These are phyloP conservation scores for Osmoderma eremita DNA, from an alignment of 2,888 invertebrate genomes.

Conservation along the genomic window DNA sequence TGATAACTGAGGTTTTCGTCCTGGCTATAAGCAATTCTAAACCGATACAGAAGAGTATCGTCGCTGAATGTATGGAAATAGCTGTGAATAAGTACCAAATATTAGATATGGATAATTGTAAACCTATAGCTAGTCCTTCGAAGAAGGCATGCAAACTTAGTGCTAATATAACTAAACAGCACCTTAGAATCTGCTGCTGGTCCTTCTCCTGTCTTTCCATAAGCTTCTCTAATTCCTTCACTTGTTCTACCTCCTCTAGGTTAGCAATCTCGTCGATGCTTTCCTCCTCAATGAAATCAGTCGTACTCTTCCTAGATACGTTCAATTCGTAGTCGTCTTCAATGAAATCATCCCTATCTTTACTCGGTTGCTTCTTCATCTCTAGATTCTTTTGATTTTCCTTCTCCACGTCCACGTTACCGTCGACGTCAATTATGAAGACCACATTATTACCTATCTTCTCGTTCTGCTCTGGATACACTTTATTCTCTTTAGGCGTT, in stretches of 20 bases:
- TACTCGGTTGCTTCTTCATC: constrained; percentile 8
- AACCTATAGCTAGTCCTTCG: constrained; percentile 67
- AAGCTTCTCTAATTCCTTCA: constrained; percentile 52
- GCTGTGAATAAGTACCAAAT: constrained; percentile 68
- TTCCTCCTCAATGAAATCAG: constrained; percentile 40
- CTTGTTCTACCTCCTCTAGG: constrained; percentile 48
- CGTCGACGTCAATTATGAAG: constrained; percentile 32
- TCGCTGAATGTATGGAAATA: constrained; percentile 66
- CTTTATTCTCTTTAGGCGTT: constrained; percentile 43
- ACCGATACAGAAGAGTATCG: constrained; percentile 67
- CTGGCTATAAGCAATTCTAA: constrained; percentile 65
- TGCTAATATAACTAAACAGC: constrained; percentile 64
- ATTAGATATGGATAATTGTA: constrained; percentile 62
- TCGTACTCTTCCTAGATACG: constrained; percentile 16
- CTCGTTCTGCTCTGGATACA: constrained; percentile 40
- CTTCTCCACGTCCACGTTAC: constrained; percentile 44
- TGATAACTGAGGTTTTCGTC: constrained; percentile 59
- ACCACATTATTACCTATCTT: constrained; percentile 14
- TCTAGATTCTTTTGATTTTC: constrained; percentile 51
- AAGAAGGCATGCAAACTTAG: constrained; percentile 68
- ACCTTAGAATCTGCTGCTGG: constrained; percentile 60
- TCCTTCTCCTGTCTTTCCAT: constrained; percentile 52
- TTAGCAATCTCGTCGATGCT: constrained; percentile 43
- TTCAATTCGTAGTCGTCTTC: constrained; percentile 37
- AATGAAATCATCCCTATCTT: constrained; percentile 28